phyloP scores from a whole-genome alignment of 1,140 invertebrate species.

The Drosophila bocki region DNA sequence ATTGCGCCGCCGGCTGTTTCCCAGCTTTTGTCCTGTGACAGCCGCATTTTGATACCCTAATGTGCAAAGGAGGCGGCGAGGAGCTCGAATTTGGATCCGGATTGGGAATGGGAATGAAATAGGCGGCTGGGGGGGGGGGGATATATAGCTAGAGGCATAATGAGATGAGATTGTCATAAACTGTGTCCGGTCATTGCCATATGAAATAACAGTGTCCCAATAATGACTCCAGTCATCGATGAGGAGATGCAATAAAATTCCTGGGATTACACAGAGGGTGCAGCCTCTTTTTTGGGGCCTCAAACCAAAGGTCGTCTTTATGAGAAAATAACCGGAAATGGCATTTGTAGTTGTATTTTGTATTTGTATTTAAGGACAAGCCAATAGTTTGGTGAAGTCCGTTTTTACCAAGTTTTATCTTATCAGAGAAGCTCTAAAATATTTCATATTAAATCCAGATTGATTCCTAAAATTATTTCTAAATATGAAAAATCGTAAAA shows the following conservation, averaged over 20 bases:
- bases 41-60: slow-evolving; percentile 59
- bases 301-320: not conserved
- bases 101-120: not conserved
- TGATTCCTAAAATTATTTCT: not conserved
- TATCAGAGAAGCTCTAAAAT: not conserved
- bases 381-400: not conserved
- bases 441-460: not conserved
- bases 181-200: slow-evolving; percentile 23
- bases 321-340: not conserved
- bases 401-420: not conserved
- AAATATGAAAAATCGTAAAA: not conserved
- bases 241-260: slow-evolving; percentile 21
- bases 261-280: no score
- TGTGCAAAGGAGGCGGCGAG: slow-evolving; percentile 9
- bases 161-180: slow-evolving; percentile 54
- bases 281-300: not conserved
- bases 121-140: not conserved
- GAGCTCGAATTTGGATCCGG: slow-evolving; percentile 4
- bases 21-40: slow-evolving; percentile 62
- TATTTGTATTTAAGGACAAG: not conserved
- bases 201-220: slow-evolving; percentile 14
- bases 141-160: slow-evolving; percentile 27
- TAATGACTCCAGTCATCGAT: slow-evolving; percentile 22
- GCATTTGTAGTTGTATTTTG: not conserved
- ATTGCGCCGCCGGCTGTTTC: slow-evolving; percentile 63